Conservation (phyloP, 1,140 invertebrate species). For the Drosophila kikkawai region DNA sequence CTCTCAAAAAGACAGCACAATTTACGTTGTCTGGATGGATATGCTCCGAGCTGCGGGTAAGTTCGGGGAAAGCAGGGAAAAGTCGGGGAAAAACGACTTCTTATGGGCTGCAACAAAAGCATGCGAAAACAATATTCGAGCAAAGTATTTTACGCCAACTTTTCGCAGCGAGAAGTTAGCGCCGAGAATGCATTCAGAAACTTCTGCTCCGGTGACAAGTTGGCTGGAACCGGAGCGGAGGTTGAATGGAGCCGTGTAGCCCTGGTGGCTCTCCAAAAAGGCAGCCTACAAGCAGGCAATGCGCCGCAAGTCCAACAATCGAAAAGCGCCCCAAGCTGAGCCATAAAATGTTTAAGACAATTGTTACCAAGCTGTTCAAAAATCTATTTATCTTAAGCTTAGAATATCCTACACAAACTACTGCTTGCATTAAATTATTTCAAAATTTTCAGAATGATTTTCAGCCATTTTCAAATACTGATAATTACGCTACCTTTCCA, state of each 20-base stretch:
- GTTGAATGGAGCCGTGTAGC: slow-evolving; percentile 3
- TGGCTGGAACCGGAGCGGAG: slow-evolving; percentile 24
- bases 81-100: slow-evolving; percentile 36
- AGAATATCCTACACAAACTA: not conserved
- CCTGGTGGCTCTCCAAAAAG: slow-evolving; percentile 26
- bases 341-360: slow-evolving; percentile 25
- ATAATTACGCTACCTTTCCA: not conserved
- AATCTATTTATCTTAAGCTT: not conserved
- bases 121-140: slow-evolving; percentile 80
- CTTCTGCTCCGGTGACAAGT: slow-evolving; percentile 68
- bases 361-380: not conserved
- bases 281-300: slow-evolving; percentile 64
- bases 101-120: slow-evolving; percentile 74
- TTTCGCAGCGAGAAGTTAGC: slow-evolving; percentile 80
- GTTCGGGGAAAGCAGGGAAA: slow-evolving; percentile 1
- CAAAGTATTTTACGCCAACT: slow-evolving; percentile 80
- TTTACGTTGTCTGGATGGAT: slow-evolving; percentile 63
- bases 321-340: slow-evolving; percentile 43
- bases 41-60: not conserved
- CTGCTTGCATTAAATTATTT: not conserved
- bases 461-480: not conserved
- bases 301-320: slow-evolving; percentile 1
- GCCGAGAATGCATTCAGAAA: slow-evolving; percentile 75
- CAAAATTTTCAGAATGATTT: not conserved
- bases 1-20: slow-evolving; percentile 70